Evolutionary conservation across 2,113 vertebrate genomes (phyloP).

Genomic region (Petroica traversi): DNA sequence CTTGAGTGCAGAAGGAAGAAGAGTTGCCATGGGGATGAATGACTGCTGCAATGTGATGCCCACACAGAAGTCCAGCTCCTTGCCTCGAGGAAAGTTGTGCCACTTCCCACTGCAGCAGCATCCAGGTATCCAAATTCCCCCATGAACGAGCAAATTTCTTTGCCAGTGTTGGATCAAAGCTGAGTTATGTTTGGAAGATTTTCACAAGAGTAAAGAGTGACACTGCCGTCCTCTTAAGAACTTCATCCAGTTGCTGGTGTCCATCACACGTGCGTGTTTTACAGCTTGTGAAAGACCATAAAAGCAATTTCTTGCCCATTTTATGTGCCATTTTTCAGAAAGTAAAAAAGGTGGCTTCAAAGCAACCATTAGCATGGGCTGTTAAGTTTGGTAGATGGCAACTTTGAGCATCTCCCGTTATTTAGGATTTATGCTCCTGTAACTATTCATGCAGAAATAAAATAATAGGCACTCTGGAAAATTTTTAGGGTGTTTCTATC

Average conservation of each 20-base stretch:
- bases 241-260: not conserved
- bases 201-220: not conserved
- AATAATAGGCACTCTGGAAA: not conserved
- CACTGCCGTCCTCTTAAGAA: not conserved
- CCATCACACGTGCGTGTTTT: not conserved
- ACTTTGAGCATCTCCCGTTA: not conserved
- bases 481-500: not conserved
- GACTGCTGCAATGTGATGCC: too few relatives aligned
- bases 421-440: not conserved
- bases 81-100: not conserved
- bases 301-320: not conserved
- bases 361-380: not conserved
- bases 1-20: not conserved
- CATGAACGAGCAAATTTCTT: not conserved
- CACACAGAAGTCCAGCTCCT: not conserved
- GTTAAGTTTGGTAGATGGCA: not conserved
- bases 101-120: not conserved
- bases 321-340: not conserved
- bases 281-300: not conserved
- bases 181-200: not conserved
- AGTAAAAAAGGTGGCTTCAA: not conserved
- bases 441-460: slow-evolving; percentile 7
- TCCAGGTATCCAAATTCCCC: not conserved
- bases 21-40: accelerated
- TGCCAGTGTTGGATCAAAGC: not conserved